Conservation (phyloP, 1,140 invertebrate genomes). For the Mya arenaria region DNA sequence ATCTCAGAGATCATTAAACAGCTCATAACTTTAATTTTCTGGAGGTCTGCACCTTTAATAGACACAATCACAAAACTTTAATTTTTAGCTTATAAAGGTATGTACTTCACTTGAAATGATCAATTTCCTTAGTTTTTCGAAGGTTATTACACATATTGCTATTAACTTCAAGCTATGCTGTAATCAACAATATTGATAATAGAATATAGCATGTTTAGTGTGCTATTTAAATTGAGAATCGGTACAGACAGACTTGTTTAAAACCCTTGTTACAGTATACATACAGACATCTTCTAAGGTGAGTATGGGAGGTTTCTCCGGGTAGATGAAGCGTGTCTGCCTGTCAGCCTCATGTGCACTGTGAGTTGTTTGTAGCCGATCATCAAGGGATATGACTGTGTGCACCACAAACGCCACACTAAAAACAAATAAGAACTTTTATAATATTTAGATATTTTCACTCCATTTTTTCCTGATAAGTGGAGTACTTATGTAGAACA, state of each 20-base stretch:
- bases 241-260: background rate
- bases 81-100: too few species aligned
- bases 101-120: background rate
- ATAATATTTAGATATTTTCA: too few species aligned
- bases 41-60: too few species aligned
- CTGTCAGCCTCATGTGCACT: background rate
- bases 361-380: background rate
- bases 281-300: background rate
- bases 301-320: background rate
- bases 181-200: background rate
- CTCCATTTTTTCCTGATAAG: too few species aligned
- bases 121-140: background rate
- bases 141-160: background rate
- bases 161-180: background rate
- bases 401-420: conserved; percentile 29
- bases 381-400: conserved; percentile 1
- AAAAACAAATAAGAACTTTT: background rate
- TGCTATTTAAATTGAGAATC: background rate
- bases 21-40: too few species aligned
- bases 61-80: too few species aligned
- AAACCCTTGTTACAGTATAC: background rate
- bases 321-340: background rate
- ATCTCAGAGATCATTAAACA: too few species aligned
- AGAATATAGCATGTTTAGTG: background rate
- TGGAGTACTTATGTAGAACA: too few species aligned